Evolutionary conservation across 2,113 vertebrate genomes (phyloP).

Genomic region (Thryonomys swinderianus): DNA sequence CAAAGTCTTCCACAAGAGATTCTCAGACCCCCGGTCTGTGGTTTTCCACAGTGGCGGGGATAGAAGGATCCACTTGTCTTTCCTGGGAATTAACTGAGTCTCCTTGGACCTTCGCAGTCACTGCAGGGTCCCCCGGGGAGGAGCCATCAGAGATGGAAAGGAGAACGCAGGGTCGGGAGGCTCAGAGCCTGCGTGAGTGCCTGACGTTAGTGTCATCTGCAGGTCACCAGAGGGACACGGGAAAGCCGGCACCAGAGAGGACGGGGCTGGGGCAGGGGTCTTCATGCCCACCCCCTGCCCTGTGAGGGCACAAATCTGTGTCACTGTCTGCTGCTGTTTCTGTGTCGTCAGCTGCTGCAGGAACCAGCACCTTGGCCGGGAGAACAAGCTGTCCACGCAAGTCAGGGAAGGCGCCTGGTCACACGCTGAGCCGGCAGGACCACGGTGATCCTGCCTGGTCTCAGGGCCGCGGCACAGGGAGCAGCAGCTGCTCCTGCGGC

Average conservation of each 20-base stretch:
- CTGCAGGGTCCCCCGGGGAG: fast-evolving
- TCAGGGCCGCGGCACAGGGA: not conserved
- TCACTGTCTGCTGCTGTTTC: not conserved
- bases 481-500: not conserved
- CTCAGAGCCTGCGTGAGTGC: not conserved
- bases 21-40: not conserved
- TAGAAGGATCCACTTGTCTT: fast-evolving
- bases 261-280: too few relatives aligned
- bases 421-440: not conserved
- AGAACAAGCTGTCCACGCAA: not conserved
- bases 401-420: not conserved
- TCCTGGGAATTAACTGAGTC: not conserved
- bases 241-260: not conserved
- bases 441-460: not conserved
- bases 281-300: not conserved
- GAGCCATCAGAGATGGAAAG: not conserved
- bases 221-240: not conserved
- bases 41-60: not conserved
- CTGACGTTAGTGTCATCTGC: not conserved
- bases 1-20: not conserved
- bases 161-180: not conserved
- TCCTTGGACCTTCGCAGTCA: fast-evolving
- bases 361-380: not conserved
- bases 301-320: not conserved
- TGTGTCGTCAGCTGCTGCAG: not conserved